Evolutionary conservation across 2,888 invertebrate species (phyloP).

Genomic region (Drosophila parthenogenetica): DNA sequence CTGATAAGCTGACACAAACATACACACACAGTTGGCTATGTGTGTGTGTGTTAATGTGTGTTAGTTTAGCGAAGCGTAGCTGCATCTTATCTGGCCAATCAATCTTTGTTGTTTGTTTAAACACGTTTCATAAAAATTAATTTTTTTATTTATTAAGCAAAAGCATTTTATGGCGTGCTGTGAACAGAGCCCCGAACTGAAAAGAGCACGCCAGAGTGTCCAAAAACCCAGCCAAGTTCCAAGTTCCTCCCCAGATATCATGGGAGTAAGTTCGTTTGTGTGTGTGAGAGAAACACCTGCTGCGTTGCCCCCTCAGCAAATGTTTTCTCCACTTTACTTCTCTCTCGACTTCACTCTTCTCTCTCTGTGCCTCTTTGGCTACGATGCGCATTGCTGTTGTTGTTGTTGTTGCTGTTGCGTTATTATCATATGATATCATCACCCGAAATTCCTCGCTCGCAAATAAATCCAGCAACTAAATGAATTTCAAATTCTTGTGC

Average conservation of each 20-base stretch:
- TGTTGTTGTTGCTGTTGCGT: conserved; percentile 64
- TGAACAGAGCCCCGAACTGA: conserved; percentile 41
- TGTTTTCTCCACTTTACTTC: conserved; percentile 30
- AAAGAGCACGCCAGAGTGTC: conserved; percentile 26
- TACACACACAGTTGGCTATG: conserved; percentile 19
- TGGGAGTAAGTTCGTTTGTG: conserved; percentile 25
- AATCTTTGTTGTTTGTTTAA: conserved; percentile 79
- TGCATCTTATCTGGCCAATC: conserved; percentile 77
- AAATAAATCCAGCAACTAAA: conserved; percentile 81
- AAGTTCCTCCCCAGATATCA: conserved; percentile 29
- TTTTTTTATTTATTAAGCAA: conserved; percentile 77
- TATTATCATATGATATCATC: conserved; percentile 84
- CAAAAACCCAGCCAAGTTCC: conserved; percentile 19
- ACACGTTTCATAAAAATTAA: conserved; percentile 81
- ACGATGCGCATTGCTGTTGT: conserved; percentile 39
- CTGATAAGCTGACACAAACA: conserved; percentile 57
- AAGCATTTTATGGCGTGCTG: conserved; percentile 78
- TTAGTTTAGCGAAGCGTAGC: conserved; percentile 58
- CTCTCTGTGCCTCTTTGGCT: conserved; percentile 6
- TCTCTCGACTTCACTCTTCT: conserved; percentile 5
- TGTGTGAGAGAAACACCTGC: conserved; percentile 74
- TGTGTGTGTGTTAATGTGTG: conserved; percentile 17
- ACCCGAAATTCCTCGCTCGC: conserved; percentile 82
- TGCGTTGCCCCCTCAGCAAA: conserved; percentile 63
- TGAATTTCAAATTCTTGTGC: conserved; percentile 75